These are phyloP conservation scores for Stegodyphus dumicola DNA, from an alignment of 1,140 invertebrate species.

Conservation along the genomic window DNA sequence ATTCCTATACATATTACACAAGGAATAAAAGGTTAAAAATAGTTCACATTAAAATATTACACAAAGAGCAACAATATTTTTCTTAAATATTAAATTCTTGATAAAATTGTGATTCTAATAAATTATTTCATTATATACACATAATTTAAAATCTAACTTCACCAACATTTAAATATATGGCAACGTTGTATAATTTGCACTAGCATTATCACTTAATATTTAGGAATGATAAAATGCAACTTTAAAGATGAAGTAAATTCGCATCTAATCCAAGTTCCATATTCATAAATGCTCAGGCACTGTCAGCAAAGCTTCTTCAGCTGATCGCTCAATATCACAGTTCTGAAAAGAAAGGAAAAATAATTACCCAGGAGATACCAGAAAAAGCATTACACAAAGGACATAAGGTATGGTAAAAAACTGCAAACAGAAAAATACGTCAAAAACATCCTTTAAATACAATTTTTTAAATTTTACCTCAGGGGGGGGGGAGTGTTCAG, in stretches of 20 bases:
- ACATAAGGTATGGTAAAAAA: neutral
- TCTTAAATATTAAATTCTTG: no score
- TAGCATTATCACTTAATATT: neutral
- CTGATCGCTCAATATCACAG: constrained; percentile 55
- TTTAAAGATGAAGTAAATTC: neutral
- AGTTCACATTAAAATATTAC: no score
- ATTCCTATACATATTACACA: no score
- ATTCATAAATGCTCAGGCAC: constrained; percentile 48
- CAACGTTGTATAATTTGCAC: neutral
- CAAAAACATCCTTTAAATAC: neutral
- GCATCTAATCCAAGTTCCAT: neutral
- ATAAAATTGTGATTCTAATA: no score
- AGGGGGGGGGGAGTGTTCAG: neutral
- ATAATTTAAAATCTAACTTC: no score
- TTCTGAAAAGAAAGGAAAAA: constrained; percentile 51
- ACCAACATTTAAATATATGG: constrained; percentile 2
- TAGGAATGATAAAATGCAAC: neutral
- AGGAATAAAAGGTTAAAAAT: no score
- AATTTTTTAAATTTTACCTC: neutral
- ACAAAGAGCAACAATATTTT: no score
- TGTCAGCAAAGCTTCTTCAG: constrained; percentile 62
- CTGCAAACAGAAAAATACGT: neutral
- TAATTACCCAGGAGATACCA: neutral
- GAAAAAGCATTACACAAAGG: neutral
- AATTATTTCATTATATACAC: no score